Evolutionary conservation across 1,140 invertebrate genomes (phyloP).

Genomic region (Oscheius sp.): DNA sequence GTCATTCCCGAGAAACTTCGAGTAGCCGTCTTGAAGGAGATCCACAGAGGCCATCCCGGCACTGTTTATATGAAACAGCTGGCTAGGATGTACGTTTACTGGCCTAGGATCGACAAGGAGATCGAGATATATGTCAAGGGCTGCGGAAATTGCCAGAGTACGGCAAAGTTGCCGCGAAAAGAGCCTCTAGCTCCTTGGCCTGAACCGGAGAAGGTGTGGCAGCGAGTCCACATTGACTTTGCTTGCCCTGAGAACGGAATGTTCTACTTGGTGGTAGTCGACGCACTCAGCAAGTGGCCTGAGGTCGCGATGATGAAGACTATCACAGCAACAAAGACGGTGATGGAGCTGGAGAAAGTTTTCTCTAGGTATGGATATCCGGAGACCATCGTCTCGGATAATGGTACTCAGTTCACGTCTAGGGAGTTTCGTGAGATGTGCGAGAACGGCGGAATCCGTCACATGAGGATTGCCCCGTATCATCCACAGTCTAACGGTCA

Average conservation of each 20-base stretch:
- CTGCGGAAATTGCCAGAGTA: too few relatives aligned
- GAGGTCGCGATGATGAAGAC: neutral
- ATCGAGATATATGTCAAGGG: constrained; percentile 49
- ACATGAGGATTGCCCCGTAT: too few relatives aligned
- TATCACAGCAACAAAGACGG: neutral
- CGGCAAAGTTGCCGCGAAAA: neutral
- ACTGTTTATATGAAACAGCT: constrained; percentile 63
- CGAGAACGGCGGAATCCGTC: too few relatives aligned
- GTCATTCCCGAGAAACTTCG: constrained; percentile 52
- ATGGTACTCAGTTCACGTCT: neutral
- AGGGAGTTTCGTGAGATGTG: too few relatives aligned
- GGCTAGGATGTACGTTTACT: constrained; percentile 63
- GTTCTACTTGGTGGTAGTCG: neutral
- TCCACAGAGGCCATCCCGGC: constrained; percentile 63
- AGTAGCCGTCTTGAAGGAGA: constrained; percentile 48
- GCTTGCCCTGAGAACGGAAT: constrained; percentile 1
- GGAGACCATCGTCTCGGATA: too few relatives aligned
- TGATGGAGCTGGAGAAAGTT: neutral
- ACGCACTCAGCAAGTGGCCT: neutral
- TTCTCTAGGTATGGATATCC: neutral
- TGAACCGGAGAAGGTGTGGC: neutral
- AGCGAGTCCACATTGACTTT: constrained; percentile 9
- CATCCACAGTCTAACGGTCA: too few relatives aligned
- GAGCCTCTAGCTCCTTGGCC: neutral
- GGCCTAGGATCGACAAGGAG: constrained; percentile 62